Conservation (phyloP, 2,113 vertebrate genomes). For the Toxostoma redivivum region DNA sequence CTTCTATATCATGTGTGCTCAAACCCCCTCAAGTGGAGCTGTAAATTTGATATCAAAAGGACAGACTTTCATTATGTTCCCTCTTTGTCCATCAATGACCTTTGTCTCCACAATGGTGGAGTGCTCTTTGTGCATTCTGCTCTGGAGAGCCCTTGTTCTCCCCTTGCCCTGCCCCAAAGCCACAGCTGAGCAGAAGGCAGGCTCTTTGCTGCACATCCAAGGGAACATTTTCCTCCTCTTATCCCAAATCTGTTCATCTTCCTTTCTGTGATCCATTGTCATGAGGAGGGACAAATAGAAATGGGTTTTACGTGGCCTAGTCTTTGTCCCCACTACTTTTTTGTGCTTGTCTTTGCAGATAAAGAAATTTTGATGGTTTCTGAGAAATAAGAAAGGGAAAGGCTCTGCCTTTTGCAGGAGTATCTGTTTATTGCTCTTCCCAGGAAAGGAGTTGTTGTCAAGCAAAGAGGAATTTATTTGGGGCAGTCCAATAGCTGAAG, state of each 20-base stretch:
- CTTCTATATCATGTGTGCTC: background rate
- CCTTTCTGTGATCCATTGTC: background rate
- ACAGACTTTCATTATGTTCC: background rate
- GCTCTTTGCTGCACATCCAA: background rate
- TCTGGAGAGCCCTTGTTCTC: background rate
- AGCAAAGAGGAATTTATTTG: background rate
- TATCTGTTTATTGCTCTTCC: background rate
- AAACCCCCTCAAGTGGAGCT: background rate
- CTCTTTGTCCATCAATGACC: background rate
- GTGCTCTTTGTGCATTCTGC: background rate
- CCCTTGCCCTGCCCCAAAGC: background rate
- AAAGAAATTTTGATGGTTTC: background rate
- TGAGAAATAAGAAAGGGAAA: background rate
- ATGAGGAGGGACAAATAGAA: background rate
- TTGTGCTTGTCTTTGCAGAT: background rate
- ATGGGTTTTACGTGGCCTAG: background rate
- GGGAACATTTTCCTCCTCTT: background rate
- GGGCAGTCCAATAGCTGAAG: background rate
- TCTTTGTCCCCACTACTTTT: background rate
- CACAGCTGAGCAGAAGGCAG: background rate
- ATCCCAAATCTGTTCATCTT: background rate
- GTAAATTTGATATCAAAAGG: background rate
- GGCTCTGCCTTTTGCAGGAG: background rate
- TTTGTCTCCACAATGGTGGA: fast-evolving
- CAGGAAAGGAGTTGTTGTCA: background rate